Evolutionary conservation across 2,113 vertebrate genomes (phyloP).

Genomic region (Pteruthius melanotis): DNA sequence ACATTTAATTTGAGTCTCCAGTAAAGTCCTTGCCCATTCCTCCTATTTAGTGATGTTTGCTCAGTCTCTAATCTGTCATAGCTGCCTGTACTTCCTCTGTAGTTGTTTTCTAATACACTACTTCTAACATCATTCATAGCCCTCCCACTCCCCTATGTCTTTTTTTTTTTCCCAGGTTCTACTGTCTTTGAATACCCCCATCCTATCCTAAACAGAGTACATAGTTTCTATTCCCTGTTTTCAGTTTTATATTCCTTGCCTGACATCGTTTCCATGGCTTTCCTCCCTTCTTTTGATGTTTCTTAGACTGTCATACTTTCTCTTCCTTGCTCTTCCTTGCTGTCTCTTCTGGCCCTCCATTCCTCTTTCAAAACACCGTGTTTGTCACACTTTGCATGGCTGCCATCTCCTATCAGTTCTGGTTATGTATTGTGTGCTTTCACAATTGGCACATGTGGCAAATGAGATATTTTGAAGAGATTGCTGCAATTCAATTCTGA

Average conservation of each 20-base stretch:
- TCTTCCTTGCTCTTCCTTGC: background rate
- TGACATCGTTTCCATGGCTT: background rate
- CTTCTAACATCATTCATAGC: background rate
- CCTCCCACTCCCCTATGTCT: background rate
- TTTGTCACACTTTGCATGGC: background rate
- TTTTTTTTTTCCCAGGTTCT: background rate
- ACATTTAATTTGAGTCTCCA: background rate
- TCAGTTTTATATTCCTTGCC: background rate
- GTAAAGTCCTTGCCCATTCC: background rate
- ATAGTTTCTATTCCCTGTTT: background rate
- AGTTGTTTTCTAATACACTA: background rate
- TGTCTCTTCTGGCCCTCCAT: background rate
- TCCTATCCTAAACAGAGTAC: background rate
- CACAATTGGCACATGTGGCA: background rate
- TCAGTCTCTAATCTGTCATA: background rate
- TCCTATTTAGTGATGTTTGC: background rate
- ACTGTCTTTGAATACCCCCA: background rate
- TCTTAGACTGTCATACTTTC: background rate
- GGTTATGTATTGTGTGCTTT: background rate
- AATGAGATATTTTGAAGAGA: background rate
- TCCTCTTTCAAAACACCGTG: background rate
- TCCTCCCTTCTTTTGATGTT: background rate
- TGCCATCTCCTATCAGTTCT: background rate
- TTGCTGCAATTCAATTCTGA: background rate
- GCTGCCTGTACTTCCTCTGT: background rate